Base-by-base conservation (phyloP, 2,113 vertebrate species). In the Periophthalmodon schlosseri region DNA sequence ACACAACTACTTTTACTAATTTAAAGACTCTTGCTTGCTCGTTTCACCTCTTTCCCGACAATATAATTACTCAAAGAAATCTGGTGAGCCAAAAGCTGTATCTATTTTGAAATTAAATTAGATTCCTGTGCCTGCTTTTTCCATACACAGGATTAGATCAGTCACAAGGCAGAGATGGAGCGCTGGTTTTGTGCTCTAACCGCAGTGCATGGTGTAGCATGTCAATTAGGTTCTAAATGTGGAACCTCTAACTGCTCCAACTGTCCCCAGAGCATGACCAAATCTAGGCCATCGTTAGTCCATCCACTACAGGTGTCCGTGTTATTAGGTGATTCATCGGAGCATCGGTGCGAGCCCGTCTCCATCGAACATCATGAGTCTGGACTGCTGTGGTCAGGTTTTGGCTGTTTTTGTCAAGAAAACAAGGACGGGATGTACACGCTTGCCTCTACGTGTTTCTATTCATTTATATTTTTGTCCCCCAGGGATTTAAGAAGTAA, bases 311-410 rank as follows among this genome's bases (percentile, higher is more conserved):
- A 70, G 82, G 80, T 85, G 70, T 75, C 58, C 8, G 20, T 72
- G 78, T 84, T 89, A 87, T 77, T 83, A 82, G 88, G 88, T 85
- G 83, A 87, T 85, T 91, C 85, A 89, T 90, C 84, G 87, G 78
- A 86, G 68, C 77, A 79, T 24, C 77, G 73, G 78, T 72, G 72
- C 76, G 64, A 58, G 60, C 73, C 50, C 18, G 65, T 47, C 57
- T 78, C 86, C 72, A 54, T 79, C 70, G 82, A 73, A 84, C 74
- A 72, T 71, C 70, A 24, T 3, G 6, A 47, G 54, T 44, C 39
- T 44, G 39, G 39, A 10, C 39, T 44, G 39, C 39, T 44, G 0
- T 44, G 54, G 10, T 57, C 2, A 10, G n/a, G 5, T 57, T 57
- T 56, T 21, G 14, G 1, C 12, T 13, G 9, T 47, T 47, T 47